Conservation (phyloP, 2,888 invertebrate species). For the Catocala fraxini region DNA sequence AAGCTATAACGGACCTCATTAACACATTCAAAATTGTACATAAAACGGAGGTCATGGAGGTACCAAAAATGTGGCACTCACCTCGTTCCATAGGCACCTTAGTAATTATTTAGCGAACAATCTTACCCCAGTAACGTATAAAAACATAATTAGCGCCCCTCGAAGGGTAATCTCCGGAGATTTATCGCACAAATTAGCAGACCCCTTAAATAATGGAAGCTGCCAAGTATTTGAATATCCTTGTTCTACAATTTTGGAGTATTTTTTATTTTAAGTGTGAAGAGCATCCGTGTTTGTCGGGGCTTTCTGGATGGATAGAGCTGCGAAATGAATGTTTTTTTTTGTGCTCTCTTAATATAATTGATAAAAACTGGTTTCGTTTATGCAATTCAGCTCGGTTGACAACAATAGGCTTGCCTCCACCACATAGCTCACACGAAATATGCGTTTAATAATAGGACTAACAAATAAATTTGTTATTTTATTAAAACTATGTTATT, state of each 20-base stretch:
- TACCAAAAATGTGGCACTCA: slow-evolving; percentile 5
- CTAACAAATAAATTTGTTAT: too few relatives aligned
- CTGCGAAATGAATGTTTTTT: too few relatives aligned
- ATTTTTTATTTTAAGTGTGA: neutral
- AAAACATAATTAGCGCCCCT: slow-evolving; percentile 63
- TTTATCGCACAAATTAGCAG: slow-evolving; percentile 61
- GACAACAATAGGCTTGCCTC: too few relatives aligned
- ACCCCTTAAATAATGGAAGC: slow-evolving; percentile 53
- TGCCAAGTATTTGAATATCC: slow-evolving; percentile 46
- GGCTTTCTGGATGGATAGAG: neutral
- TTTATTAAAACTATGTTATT: too few relatives aligned
- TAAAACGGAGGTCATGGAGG: neutral
- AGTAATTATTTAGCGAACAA: slow-evolving; percentile 46
- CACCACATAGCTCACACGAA: too few relatives aligned
- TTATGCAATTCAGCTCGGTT: too few relatives aligned
- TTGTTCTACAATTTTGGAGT: slow-evolving; percentile 40
- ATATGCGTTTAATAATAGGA: too few relatives aligned
- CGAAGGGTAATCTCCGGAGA: slow-evolving; percentile 60
- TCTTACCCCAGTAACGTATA: slow-evolving; percentile 48
- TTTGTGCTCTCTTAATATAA: too few relatives aligned
- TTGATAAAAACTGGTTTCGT: too few relatives aligned
- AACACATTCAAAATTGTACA: slow-evolving; percentile 3
- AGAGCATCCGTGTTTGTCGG: slow-evolving; percentile 1
- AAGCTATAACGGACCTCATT: neutral
- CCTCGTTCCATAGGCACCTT: slow-evolving; percentile 19